Conservation (phyloP, 2,797 vertebrate species). For the Thalassophryne amazonica region DNA sequence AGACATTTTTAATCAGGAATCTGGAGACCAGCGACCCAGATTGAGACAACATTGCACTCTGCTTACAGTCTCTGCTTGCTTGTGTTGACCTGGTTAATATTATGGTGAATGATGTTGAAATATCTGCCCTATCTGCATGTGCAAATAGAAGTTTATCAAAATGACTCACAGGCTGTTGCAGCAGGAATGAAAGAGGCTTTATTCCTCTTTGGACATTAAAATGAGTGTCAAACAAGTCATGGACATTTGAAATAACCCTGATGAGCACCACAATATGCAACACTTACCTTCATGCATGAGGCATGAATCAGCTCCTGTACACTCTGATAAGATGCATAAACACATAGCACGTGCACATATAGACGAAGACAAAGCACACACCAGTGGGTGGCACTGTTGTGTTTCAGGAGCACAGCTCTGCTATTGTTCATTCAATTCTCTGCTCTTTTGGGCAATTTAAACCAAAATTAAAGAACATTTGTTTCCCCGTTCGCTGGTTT, state of each 20-base stretch:
- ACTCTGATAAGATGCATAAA: no score
- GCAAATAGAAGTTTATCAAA: no score
- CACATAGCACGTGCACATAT: neutral
- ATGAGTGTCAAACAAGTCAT: no score
- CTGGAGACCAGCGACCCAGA: neutral
- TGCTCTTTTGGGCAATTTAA: constrained; percentile 51
- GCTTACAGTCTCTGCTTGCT: constrained; percentile 5
- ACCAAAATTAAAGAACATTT: constrained; percentile 46
- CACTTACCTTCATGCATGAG: no score
- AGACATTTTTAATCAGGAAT: neutral
- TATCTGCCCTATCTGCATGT: neutral
- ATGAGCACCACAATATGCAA: no score
- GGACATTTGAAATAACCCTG: no score
- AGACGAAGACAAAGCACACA: neutral
- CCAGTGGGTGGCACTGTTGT: constrained; percentile 66
- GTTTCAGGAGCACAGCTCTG: neutral
- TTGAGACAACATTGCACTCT: neutral
- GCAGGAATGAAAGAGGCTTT: no score
- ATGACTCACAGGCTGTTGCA: no score
- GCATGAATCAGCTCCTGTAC: no score
- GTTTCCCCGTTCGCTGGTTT: constrained; percentile 43
- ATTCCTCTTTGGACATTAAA: no score
- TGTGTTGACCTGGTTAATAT: neutral
- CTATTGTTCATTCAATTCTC: constrained; percentile 41
- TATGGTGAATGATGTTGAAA: constrained; percentile 13